Evolutionary conservation across 1,140 invertebrate species (phyloP).

Genomic region (Drosophila sproati): DNA sequence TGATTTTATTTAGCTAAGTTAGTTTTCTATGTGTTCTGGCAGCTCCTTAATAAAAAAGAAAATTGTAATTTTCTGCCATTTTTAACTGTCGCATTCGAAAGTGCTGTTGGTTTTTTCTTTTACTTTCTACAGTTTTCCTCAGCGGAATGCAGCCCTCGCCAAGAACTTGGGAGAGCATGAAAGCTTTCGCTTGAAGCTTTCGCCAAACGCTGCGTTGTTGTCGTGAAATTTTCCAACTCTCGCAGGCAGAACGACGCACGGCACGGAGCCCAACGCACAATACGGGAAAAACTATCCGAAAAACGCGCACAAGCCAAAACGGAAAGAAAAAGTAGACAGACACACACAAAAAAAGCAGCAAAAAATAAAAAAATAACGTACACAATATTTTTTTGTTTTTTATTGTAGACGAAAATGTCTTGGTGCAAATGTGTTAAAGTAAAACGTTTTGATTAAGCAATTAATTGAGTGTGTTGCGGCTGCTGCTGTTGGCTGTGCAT

Average conservation of each 20-base stretch:
- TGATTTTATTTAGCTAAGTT: no score
- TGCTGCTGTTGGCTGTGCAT: slow-evolving; percentile 16
- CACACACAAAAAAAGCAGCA: slow-evolving; percentile 32
- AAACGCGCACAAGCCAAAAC: slow-evolving; percentile 46
- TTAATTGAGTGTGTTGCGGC: slow-evolving; percentile 61
- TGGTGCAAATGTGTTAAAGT: slow-evolving; percentile 58
- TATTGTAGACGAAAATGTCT: slow-evolving; percentile 61
- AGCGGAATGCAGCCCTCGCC: slow-evolving; percentile 57
- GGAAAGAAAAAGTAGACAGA: slow-evolving; percentile 23
- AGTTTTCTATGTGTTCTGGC: no score
- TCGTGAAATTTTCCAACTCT: slow-evolving; percentile 69
- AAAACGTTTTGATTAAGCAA: slow-evolving; percentile 79
- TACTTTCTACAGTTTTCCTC: slow-evolving; percentile 19
- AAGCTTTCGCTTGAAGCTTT: slow-evolving; percentile 45
- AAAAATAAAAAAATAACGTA: slow-evolving; percentile 44
- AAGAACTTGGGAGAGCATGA: slow-evolving; percentile 11
- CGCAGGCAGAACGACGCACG: slow-evolving; percentile 68
- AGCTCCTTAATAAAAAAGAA: not conserved
- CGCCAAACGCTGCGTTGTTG: slow-evolving; percentile 7
- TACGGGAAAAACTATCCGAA: slow-evolving; percentile 64
- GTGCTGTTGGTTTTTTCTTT: slow-evolving; percentile 5
- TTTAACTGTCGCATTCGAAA: slow-evolving; percentile 36
- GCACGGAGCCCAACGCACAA: slow-evolving; percentile 71
- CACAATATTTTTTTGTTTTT: slow-evolving; percentile 46
- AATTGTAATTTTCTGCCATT: not conserved